Conservation (phyloP, 2,797 vertebrate species). For the Sebastes cheni region DNA sequence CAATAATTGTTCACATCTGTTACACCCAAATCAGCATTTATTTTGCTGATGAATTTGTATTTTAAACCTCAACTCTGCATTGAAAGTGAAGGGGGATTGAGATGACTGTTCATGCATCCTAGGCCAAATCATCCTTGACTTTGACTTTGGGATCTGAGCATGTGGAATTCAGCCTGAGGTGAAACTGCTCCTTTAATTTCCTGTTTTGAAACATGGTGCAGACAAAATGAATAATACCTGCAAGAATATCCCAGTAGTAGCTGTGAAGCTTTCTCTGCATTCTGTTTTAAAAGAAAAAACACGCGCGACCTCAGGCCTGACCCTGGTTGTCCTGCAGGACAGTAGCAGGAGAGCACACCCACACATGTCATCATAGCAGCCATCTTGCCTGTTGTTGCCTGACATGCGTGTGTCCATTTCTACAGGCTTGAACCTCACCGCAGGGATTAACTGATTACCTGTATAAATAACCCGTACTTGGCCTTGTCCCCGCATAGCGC, state of each 20-base stretch:
- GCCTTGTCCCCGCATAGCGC: slow-evolving; percentile 24
- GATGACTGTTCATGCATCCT: background rate
- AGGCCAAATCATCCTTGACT: slow-evolving; percentile 3
- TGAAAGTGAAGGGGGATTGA: background rate
- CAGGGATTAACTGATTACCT: slow-evolving; percentile 78
- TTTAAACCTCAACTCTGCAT: background rate
- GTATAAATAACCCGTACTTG: slow-evolving; percentile 77
- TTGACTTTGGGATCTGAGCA: slow-evolving; percentile 19
- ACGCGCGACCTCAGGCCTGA: background rate
- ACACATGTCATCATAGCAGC: slow-evolving; percentile 9
- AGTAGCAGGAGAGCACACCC: background rate
- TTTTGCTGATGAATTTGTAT: background rate
- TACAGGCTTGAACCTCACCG: slow-evolving; percentile 36
- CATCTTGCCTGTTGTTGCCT: slow-evolving; percentile 50
- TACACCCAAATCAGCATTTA: background rate
- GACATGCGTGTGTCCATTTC: slow-evolving; percentile 40
- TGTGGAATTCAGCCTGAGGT: slow-evolving; percentile 54
- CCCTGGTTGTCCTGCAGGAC: background rate
- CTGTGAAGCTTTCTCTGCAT: background rate
- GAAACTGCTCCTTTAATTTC: slow-evolving; percentile 49
- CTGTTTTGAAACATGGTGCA: slow-evolving; percentile 2
- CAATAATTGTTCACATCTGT: background rate
- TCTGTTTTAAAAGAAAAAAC: background rate
- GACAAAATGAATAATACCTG: background rate
- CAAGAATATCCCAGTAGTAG: background rate